Conservation (phyloP, 1,140 invertebrate species). For the Callitettix versicolor region DNA sequence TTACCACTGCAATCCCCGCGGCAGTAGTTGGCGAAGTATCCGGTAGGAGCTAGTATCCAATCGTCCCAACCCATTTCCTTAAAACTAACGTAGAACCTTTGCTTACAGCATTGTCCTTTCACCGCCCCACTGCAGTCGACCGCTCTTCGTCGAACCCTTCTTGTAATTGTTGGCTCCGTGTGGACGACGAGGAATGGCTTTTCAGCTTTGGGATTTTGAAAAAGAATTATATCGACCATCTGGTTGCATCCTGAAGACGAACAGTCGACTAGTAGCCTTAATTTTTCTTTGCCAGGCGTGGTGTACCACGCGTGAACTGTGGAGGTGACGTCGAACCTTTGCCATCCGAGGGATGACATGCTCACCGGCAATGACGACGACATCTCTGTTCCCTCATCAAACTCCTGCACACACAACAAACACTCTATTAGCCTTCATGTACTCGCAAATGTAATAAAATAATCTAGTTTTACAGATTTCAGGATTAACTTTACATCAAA, state of each 20-base stretch:
- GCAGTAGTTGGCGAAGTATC: conserved; percentile 90
- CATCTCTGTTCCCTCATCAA: conserved; percentile 48
- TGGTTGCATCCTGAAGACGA: conserved; percentile 71
- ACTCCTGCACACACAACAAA: conserved; percentile 44
- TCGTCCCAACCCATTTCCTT: conserved; percentile 86
- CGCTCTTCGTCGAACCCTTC: conserved; percentile 60
- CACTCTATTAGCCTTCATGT: no score
- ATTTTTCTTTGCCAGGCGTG: conserved; percentile 39
- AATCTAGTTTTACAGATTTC: no score
- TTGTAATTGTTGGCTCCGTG: conserved; percentile 49
- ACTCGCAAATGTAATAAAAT: no score
- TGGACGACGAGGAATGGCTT: conserved; percentile 76
- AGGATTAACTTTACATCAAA: no score
- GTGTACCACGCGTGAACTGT: conserved; percentile 63
- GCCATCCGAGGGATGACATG: conserved; percentile 63
- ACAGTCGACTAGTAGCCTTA: conserved; percentile 73
- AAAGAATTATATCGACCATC: conserved; percentile 42
- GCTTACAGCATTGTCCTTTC: conserved; percentile 76
- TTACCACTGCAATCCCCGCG: conserved; percentile 71
- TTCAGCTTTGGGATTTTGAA: conserved; percentile 36
- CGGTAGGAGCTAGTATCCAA: conserved; percentile 81
- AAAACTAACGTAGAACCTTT: conserved; percentile 84
- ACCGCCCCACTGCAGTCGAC: conserved; percentile 68
- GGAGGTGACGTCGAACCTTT: conserved; percentile 71
- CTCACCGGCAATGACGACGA: conserved; percentile 58